Evolutionary conservation across 2,888 invertebrate genomes (phyloP).

Genomic region (Cheilosia variabilis): DNA sequence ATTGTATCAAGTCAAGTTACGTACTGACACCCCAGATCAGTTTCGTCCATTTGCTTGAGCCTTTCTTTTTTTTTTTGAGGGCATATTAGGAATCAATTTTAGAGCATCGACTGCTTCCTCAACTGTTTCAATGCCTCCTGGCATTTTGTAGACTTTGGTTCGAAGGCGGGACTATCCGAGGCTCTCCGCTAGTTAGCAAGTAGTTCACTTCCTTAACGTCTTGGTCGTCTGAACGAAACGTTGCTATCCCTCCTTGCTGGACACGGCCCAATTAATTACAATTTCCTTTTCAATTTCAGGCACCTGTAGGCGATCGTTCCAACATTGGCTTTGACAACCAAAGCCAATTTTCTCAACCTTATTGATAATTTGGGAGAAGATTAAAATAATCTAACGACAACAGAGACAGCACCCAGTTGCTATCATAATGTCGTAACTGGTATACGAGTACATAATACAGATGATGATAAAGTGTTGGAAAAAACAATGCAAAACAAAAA

Average conservation of each 20-base stretch:
- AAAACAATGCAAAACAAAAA: conserved; percentile 54
- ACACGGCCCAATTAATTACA: neutral
- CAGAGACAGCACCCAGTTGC: conserved; percentile 75
- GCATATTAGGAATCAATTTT: no score
- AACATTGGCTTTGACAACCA: conserved; percentile 80
- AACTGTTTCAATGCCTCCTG: no score
- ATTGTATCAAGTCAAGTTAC: no score
- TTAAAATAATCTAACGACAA: conserved; percentile 75
- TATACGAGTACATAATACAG: conserved; percentile 72
- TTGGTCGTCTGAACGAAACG: no score
- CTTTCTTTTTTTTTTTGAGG: no score
- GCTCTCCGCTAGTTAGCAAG: no score
- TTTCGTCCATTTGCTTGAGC: no score
- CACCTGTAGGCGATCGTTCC: conserved; percentile 79
- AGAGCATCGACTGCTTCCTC: no score
- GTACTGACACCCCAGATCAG: no score
- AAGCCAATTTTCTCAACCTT: conserved; percentile 83
- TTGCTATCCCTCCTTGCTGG: neutral
- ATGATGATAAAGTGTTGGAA: conserved; percentile 69
- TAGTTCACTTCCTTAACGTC: no score
- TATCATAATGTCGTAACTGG: conserved; percentile 72
- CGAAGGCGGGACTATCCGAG: no score
- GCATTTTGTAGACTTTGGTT: no score
- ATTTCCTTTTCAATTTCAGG: conserved; percentile 48
- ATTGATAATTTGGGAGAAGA: conserved; percentile 80